phyloP scores from a whole-genome alignment of 64 coral and sea anemone genomes.

The Montipora foliosa region DNA sequence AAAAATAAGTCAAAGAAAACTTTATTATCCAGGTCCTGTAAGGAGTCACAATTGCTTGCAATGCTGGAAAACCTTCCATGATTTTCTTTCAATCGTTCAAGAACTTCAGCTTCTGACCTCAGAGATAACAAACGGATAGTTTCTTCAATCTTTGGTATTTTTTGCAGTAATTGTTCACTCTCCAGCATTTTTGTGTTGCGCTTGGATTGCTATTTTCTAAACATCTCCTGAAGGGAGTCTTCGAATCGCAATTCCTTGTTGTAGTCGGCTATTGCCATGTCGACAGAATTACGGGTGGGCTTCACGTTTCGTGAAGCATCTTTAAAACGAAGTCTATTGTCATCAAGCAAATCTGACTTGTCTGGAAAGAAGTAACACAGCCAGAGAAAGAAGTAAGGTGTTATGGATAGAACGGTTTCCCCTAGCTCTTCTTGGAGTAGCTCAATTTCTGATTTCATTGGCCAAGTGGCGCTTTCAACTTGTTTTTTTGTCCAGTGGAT shows the following conservation, averaged over 20 bases:
- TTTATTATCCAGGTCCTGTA: background rate
- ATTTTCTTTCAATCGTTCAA: constrained; percentile 23
- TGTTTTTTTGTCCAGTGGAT: constrained; percentile 12
- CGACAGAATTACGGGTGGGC: too few species aligned
- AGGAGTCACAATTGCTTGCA: background rate
- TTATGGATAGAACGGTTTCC: background rate
- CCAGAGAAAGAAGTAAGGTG: constrained; percentile 37
- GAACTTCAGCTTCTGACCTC: constrained; percentile 18
- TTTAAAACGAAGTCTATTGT: constrained; percentile 33
- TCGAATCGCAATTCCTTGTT: background rate
- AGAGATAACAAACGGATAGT: constrained; percentile 11
- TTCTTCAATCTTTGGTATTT: background rate
- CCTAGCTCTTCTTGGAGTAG: constrained; percentile 42
- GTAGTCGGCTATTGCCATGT: background rate
- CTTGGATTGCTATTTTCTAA: background rate
- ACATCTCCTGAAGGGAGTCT: background rate
- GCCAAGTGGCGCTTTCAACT: background rate
- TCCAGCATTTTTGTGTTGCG: too few species aligned
- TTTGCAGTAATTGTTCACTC: too few species aligned
- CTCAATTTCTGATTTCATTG: background rate
- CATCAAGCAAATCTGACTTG: background rate
- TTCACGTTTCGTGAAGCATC: constrained; percentile 2
- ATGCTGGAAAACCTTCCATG: background rate
- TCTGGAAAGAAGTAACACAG: constrained; percentile 11
- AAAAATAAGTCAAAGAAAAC: constrained; percentile 33